Evolutionary conservation across 2,113 vertebrate genomes (phyloP).

Genomic region (Catharus fuscescens): DNA sequence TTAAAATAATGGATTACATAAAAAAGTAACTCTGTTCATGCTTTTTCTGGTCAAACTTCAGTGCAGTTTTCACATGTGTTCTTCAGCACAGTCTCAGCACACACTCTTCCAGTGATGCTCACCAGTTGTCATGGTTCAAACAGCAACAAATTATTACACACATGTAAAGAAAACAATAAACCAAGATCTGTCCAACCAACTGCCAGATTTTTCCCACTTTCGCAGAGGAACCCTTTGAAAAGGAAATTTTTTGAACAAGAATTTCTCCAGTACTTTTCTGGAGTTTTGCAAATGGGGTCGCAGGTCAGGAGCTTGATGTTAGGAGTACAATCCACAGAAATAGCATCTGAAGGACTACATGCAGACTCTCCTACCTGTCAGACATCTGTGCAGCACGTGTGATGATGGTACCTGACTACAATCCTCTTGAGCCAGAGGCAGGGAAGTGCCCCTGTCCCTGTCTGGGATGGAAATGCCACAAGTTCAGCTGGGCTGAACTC

Average conservation of each 20-base stretch:
- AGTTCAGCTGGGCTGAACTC: not conserved
- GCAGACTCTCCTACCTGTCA: not conserved
- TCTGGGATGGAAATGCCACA: rapidly evolving
- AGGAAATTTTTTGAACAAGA: not conserved
- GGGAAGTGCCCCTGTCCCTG: not conserved
- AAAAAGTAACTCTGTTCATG: not conserved
- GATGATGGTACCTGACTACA: rapidly evolving
- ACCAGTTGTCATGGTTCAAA: not conserved
- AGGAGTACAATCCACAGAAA: not conserved
- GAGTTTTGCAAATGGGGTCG: not conserved
- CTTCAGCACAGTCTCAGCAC: not conserved
- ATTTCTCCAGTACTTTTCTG: not conserved
- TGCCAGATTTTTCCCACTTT: not conserved
- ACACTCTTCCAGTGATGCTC: not conserved
- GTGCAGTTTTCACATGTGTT: not conserved
- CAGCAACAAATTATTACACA: not conserved
- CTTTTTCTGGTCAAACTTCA: not conserved
- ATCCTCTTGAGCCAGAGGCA: rapidly evolving
- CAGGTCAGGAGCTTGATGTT: not conserved
- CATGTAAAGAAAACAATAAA: not conserved
- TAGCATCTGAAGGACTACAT: rapidly evolving
- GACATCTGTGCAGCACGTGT: not conserved
- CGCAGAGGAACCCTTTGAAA: not conserved
- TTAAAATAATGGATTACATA: not conserved
- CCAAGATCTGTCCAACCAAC: not conserved